These are phyloP conservation scores for Thaumetopoea pityocampa DNA, from an alignment of 1,140 invertebrate genomes.

Conservation along the genomic window DNA sequence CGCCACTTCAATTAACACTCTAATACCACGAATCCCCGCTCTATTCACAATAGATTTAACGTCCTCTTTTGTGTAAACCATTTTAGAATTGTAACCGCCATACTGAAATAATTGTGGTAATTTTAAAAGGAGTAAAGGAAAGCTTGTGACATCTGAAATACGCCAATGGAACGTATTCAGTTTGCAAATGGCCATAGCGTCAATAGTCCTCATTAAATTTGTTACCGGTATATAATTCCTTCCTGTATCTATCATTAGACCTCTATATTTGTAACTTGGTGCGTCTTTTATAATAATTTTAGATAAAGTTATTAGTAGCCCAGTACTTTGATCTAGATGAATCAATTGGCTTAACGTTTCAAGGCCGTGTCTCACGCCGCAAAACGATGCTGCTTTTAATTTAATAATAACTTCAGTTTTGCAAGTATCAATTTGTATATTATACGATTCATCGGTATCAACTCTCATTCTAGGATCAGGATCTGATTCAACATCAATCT, in stretches of 20 bases:
- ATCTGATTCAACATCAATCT: constrained; percentile 69
- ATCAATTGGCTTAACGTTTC: constrained; percentile 87
- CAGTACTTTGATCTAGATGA: constrained; percentile 79
- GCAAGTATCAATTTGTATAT: constrained; percentile 75
- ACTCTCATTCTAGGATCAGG: constrained; percentile 77
- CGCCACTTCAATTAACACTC: constrained; percentile 84
- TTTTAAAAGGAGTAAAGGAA: constrained; percentile 81
- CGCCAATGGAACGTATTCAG: constrained; percentile 92
- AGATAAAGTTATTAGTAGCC: constrained; percentile 76
- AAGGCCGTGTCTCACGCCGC: constrained; percentile 85
- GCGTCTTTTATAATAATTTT: constrained; percentile 76
- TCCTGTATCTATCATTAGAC: constrained; percentile 85
- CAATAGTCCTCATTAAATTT: constrained; percentile 81
- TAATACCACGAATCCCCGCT: constrained; percentile 81
- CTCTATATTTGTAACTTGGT: constrained; percentile 80
- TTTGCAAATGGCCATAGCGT: constrained; percentile 86
- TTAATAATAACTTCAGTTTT: constrained; percentile 74
- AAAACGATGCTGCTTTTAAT: constrained; percentile 81
- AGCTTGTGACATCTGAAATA: constrained; percentile 87
- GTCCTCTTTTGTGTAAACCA: constrained; percentile 81
- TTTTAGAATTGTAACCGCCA: constrained; percentile 82
- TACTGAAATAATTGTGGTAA: constrained; percentile 82
- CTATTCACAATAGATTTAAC: constrained; percentile 80
- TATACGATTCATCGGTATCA: constrained; percentile 84
- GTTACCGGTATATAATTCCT: constrained; percentile 83